A percentile compares a stretch with the other conserved stretches of the same genome.
phyloP scores from a whole-genome alignment of 2,888 invertebrate species.

The Epirrhoe alternata region DNA sequence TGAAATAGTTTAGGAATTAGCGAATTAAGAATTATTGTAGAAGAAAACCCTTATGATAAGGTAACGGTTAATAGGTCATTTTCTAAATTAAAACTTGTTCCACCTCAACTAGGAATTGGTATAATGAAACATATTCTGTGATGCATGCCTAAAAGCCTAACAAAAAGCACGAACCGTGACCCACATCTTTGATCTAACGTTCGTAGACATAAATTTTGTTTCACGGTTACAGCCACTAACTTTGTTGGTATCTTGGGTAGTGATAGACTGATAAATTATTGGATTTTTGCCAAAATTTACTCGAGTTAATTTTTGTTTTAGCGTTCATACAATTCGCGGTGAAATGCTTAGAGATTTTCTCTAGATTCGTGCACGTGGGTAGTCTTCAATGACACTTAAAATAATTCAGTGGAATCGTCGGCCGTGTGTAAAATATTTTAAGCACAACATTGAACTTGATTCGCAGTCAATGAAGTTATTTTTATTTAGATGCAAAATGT shows the following conservation, averaged over 20 bases:
- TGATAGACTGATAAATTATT: constrained; percentile 57
- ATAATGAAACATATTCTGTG: constrained; percentile 11
- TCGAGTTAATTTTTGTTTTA: constrained; percentile 44
- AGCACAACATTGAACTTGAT: constrained; percentile 68
- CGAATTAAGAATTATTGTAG: too few relatives aligned
- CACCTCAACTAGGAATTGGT: too few relatives aligned
- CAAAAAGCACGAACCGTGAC: constrained; percentile 38
- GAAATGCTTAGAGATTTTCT: constrained; percentile 49
- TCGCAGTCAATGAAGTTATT: constrained; percentile 56
- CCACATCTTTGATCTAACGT: constrained; percentile 37
- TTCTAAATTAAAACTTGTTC: too few relatives aligned
- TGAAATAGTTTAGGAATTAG: constrained; percentile 7
- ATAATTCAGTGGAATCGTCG: constrained; percentile 45
- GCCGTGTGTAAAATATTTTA: constrained; percentile 60
- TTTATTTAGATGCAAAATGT: constrained; percentile 40
- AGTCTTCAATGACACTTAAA: constrained; percentile 55
- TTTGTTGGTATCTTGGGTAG: constrained; percentile 58
- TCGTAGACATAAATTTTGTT: constrained; percentile 42
- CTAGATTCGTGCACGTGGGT: constrained; percentile 48
- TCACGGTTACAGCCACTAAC: constrained; percentile 53
- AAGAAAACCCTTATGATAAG: too few relatives aligned
- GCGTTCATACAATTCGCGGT: constrained; percentile 46
- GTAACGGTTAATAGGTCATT: too few relatives aligned
- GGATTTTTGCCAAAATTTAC: constrained; percentile 61
- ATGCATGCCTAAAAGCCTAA: constrained; percentile 18